These are phyloP conservation scores for Ciona savignyi DNA, from an alignment of 23 tunicate species.

Conservation along the genomic window DNA sequence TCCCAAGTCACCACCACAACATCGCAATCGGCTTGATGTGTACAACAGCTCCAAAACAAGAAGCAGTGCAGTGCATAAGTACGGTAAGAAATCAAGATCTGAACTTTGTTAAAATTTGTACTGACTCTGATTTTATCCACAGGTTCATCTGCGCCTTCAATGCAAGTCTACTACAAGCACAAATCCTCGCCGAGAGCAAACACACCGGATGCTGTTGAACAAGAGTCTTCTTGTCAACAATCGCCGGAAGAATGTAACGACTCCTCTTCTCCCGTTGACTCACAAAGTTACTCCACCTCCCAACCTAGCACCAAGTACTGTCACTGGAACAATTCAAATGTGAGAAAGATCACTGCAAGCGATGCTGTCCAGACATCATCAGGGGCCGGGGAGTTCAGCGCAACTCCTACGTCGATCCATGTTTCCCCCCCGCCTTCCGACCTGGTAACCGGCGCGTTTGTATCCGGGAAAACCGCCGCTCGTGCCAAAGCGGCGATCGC, in stretches of 20 bases:
- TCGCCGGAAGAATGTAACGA: too few relatives aligned
- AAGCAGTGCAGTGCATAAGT: neutral
- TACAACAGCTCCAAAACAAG: neutral
- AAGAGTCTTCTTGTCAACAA: neutral
- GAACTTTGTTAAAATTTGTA: too few relatives aligned
- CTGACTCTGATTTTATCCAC: too few relatives aligned
- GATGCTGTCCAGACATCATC: slow-evolving; percentile 1
- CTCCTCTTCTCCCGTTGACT: neutral
- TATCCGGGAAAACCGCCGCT: slow-evolving; percentile 24
- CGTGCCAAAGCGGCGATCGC: slow-evolving; percentile 14
- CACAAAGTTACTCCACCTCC: neutral
- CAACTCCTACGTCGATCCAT: neutral
- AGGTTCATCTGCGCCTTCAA: slow-evolving; percentile 1
- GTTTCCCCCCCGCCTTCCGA: slow-evolving; percentile 14
- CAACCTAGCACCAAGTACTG: slow-evolving; percentile 9
- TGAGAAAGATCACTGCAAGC: slow-evolving; percentile 21
- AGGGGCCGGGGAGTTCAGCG: neutral
- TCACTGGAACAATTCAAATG: slow-evolving; percentile 48
- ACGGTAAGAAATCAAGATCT: neutral
- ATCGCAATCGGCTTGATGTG: neutral
- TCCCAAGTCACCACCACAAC: neutral
- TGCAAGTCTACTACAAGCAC: neutral
- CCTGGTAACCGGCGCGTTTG: slow-evolving; percentile 64
- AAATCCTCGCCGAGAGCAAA: neutral
- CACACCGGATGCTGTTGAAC: neutral